Evolutionary conservation across 2,113 vertebrate genomes (phyloP).

Genomic region (Phrynocephalus versicolor): DNA sequence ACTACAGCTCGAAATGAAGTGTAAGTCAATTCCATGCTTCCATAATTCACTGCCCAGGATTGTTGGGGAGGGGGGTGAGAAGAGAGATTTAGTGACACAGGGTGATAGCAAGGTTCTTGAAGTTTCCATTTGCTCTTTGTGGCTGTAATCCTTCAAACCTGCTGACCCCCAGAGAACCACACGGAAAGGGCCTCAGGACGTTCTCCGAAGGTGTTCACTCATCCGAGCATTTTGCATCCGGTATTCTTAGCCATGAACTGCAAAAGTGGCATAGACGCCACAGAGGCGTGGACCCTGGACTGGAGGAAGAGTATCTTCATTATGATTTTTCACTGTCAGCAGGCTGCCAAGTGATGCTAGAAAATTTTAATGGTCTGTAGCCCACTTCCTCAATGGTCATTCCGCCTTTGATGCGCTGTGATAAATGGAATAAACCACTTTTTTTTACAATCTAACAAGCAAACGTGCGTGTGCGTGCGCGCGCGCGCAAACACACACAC

Average conservation of each 20-base stretch:
- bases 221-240: conserved; percentile 37
- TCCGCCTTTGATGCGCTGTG: too few relatives aligned
- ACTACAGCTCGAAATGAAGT: conserved; percentile 83
- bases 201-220: conserved; percentile 57
- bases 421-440: too few relatives aligned
- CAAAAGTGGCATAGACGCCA: not conserved
- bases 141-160: conserved; percentile 73
- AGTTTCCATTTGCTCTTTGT: conserved; percentile 73
- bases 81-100: conserved; percentile 79
- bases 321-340: conserved; percentile 1
- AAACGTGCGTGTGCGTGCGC: too few relatives aligned
- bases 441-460: too few relatives aligned
- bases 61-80: conserved; percentile 56
- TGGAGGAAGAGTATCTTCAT: not conserved
- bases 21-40: conserved; percentile 83
- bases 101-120: conserved; percentile 74
- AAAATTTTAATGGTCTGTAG: not conserved
- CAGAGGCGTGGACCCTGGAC: not conserved
- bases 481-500: too few relatives aligned
- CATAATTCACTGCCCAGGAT: conserved; percentile 81
- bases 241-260: conserved; percentile 36
- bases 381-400: too few relatives aligned
- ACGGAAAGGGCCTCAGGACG: conserved; percentile 59
- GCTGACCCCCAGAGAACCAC: conserved; percentile 71
- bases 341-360: too few relatives aligned